A percentile compares a stretch with the other conserved stretches of the same genome.
These are phyloP conservation scores for Drosophila pachea DNA, from an alignment of 1,140 invertebrate species.

Conservation along the genomic window DNA sequence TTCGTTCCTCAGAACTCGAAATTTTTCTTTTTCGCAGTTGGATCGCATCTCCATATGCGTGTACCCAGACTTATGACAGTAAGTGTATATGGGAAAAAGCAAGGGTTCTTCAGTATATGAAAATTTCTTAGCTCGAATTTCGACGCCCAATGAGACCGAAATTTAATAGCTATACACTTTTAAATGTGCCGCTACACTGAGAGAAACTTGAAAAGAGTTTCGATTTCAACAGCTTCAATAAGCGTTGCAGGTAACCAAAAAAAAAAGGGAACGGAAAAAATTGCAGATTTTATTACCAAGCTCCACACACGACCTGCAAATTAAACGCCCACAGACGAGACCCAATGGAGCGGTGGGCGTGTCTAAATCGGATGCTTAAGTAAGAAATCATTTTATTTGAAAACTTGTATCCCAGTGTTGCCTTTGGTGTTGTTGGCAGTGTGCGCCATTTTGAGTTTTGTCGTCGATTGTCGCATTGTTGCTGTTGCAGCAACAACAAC, in stretches of 20 bases:
- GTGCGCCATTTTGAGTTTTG: conserved; percentile 27
- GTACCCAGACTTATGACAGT: too few relatives aligned
- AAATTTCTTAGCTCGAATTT: too few relatives aligned
- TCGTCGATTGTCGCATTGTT: conserved; percentile 20
- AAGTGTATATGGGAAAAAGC: too few relatives aligned
- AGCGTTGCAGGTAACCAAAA: not conserved
- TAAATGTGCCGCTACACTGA: too few relatives aligned
- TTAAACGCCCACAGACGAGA: conserved; percentile 5
- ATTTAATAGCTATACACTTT: too few relatives aligned
- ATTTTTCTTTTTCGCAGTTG: too few relatives aligned
- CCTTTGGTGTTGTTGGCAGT: conserved; percentile 7
- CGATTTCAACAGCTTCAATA: not conserved
- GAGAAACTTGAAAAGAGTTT: too few relatives aligned
- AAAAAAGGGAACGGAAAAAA: not conserved
- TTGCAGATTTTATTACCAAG: not conserved
- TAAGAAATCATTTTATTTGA: conserved; percentile 75
- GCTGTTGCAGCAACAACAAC: conserved; percentile 23
- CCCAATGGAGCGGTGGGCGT: conserved; percentile 13
- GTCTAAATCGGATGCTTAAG: conserved; percentile 63
- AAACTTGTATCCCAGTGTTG: conserved; percentile 46
- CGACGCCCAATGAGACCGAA: too few relatives aligned
- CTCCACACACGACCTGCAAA: conserved; percentile 3
- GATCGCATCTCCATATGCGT: too few relatives aligned
- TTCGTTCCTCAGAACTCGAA: too few relatives aligned
- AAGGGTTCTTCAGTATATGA: too few relatives aligned